These are phyloP conservation scores for Philonicus albiceps DNA, from an alignment of 2,888 invertebrate genomes.

Conservation along the genomic window DNA sequence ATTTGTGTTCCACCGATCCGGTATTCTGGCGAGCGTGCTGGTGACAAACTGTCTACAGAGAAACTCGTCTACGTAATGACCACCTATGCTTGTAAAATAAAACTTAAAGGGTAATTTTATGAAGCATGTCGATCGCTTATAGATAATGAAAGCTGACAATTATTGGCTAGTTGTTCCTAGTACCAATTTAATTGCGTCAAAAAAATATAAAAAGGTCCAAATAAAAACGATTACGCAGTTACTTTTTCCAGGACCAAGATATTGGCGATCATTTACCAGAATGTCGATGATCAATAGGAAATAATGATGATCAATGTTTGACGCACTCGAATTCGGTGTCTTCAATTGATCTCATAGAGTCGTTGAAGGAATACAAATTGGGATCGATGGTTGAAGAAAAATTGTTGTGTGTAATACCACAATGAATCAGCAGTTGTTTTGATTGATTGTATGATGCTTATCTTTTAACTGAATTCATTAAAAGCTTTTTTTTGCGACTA, in stretches of 20 bases:
- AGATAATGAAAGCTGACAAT: neutral
- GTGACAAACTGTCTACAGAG: constrained; percentile 31
- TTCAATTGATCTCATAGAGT: neutral
- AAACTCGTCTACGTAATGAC: neutral
- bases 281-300: neutral
- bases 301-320: neutral
- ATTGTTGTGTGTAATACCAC: neutral
- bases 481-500: neutral
- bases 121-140: neutral
- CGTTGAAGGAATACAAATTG: neutral
- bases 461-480: neutral
- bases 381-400: neutral
- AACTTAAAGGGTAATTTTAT: neutral
- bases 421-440: neutral
- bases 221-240: neutral
- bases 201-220: neutral
- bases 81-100: neutral
- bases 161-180: neutral
- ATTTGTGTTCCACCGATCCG: neutral
- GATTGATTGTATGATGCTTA: neutral
- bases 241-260: neutral
- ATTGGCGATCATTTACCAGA: neutral
- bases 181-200: neutral
- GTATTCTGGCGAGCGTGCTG: neutral
- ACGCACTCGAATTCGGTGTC: neutral